These are phyloP conservation scores for Trachemys scripta DNA, from an alignment of 2,113 vertebrate genomes.

Conservation along the genomic window DNA sequence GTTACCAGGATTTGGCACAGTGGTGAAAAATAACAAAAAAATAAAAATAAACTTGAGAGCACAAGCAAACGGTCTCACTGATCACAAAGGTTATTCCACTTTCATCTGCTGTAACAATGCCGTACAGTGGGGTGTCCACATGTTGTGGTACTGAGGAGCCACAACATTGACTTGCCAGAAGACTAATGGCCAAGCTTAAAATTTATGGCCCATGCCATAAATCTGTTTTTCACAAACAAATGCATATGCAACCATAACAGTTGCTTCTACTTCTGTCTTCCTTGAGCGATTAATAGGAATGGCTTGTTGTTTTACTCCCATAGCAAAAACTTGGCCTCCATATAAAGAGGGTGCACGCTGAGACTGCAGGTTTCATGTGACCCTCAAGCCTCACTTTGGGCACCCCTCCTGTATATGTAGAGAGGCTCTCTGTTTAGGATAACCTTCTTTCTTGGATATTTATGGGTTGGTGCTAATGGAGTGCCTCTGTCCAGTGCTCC, in stretches of 20 bases:
- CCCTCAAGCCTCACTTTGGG: constrained; percentile 65
- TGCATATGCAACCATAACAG: background rate
- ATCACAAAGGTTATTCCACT: constrained; percentile 17
- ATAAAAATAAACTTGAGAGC: constrained; percentile 13
- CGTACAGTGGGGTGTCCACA: constrained; percentile 20
- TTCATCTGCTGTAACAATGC: constrained; percentile 14
- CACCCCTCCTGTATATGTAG: background rate
- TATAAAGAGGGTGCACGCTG: background rate
- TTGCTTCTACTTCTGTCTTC: background rate
- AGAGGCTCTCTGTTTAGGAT: background rate
- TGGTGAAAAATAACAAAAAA: constrained; percentile 52
- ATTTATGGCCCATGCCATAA: background rate
- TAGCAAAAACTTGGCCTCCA: background rate
- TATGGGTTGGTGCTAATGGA: constrained; percentile 5
- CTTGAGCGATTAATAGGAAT: background rate
- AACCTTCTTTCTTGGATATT: background rate
- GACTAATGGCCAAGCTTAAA: background rate
- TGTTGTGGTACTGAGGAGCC: constrained; percentile 51
- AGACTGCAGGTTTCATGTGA: background rate
- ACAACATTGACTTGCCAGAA: background rate
- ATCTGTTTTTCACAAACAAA: background rate
- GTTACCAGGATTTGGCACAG: constrained; percentile 50
- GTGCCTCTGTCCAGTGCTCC: constrained; percentile 74
- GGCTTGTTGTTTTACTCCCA: background rate
- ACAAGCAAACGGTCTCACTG: background rate